Conservation (phyloP, 2,888 invertebrate genomes). For the Calephelis perditalis region DNA sequence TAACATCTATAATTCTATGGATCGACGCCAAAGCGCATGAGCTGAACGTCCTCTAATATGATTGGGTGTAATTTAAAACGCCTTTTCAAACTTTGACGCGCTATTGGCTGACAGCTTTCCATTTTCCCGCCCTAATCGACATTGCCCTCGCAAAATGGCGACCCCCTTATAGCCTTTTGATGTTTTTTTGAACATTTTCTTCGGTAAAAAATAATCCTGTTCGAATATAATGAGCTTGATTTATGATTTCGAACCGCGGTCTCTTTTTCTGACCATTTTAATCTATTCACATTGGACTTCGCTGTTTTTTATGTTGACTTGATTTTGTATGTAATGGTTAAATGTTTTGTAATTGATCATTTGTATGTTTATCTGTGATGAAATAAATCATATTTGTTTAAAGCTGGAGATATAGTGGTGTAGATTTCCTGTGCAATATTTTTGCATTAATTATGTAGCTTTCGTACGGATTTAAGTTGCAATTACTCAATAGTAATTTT, state of each 20-base stretch:
- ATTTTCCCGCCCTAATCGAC: slow-evolving; percentile 66
- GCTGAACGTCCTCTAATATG: slow-evolving; percentile 42
- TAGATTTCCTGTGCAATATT: neutral
- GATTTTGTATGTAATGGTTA: slow-evolving; percentile 32
- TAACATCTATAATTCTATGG: slow-evolving; percentile 71
- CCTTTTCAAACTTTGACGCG: slow-evolving; percentile 46
- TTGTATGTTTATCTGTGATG: slow-evolving; percentile 5
- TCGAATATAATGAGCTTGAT: slow-evolving; percentile 77
- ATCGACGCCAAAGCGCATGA: slow-evolving; percentile 72
- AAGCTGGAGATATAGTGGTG: neutral
- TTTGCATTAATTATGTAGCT: neutral
- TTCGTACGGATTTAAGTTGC: too few species aligned
- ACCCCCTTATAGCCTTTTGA: slow-evolving; percentile 71
- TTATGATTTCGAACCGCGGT: slow-evolving; percentile 72
- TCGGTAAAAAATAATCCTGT: slow-evolving; percentile 76
- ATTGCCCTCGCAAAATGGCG: slow-evolving; percentile 73
- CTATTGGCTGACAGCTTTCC: slow-evolving; percentile 52
- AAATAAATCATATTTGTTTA: slow-evolving; percentile 19
- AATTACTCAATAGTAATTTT: too few species aligned
- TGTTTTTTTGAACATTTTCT: slow-evolving; percentile 75
- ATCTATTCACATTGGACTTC: slow-evolving; percentile 66
- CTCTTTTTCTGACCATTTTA: slow-evolving; percentile 55
- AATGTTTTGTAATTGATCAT: slow-evolving; percentile 26
- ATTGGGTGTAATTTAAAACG: slow-evolving; percentile 61
- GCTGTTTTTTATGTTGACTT: slow-evolving; percentile 60